phyloP scores from a whole-genome alignment of 2,113 vertebrate genomes.

The Alouatta palliata region DNA sequence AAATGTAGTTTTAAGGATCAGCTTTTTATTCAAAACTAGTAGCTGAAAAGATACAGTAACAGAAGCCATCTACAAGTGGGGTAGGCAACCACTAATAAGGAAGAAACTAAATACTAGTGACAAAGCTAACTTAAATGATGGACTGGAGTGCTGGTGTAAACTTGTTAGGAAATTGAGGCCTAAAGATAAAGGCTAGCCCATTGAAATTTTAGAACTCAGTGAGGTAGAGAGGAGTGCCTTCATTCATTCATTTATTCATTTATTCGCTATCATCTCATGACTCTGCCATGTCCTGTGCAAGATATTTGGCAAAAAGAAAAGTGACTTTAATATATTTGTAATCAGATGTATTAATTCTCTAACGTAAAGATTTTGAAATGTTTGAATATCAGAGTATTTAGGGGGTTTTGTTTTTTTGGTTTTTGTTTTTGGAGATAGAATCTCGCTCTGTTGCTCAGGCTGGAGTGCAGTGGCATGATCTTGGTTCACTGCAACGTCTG shows the following conservation, averaged over 20 bases:
- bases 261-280: not conserved
- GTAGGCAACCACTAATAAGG: not conserved
- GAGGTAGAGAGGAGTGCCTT: not conserved
- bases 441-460: no score
- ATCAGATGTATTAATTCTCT: not conserved
- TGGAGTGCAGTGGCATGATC: no score
- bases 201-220: not conserved
- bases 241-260: not conserved
- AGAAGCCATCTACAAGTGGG: not conserved
- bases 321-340: not conserved
- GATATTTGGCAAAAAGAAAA: not conserved
- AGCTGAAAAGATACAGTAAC: not conserved
- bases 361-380: not conserved
- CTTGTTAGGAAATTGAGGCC: not conserved
- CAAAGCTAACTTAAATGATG: not conserved
- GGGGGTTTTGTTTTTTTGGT: no score
- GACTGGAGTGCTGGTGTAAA: not conserved
- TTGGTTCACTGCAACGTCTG: no score
- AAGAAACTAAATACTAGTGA: not conserved
- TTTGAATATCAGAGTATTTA: not conserved
- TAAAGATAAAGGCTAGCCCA: not conserved
- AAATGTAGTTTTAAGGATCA: not conserved
- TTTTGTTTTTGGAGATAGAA: no score
- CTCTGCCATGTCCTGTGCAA: not conserved
- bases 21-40: not conserved